Percentiles rank a stretch among this genome's conserved stretches.
Evolutionary conservation across 2,888 invertebrate genomes (phyloP).

Genomic region (Diogma glabrata): DNA sequence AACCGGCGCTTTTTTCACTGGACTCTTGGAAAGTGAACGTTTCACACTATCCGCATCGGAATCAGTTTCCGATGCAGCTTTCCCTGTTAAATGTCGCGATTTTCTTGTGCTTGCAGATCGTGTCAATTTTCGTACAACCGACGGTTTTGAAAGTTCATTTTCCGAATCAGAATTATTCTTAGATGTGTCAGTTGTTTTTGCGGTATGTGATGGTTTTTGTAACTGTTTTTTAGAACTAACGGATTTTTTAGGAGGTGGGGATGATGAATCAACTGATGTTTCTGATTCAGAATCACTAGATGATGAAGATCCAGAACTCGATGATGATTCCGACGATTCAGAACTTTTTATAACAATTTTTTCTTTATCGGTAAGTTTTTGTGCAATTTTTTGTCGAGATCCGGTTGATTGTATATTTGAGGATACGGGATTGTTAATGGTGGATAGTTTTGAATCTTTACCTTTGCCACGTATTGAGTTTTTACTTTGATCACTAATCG

Average conservation of each 20-base stretch:
- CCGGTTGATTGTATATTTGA: background rate
- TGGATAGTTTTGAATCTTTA: too few relatives aligned
- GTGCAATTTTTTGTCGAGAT: conserved; percentile 23
- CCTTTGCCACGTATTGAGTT: conserved; percentile 25
- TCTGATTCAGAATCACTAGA: conserved; percentile 33
- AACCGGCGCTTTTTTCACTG: conserved; percentile 47
- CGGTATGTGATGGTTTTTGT: conserved; percentile 26
- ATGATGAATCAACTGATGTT: conserved; percentile 27
- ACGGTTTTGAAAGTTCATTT: conserved; percentile 22
- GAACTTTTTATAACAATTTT: conserved; percentile 19
- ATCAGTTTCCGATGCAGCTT: conserved; percentile 29
- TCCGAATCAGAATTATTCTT: conserved; percentile 44
- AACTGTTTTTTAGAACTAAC: conserved; percentile 21
- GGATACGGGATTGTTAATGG: conserved; percentile 15
- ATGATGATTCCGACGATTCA: conserved; percentile 29
- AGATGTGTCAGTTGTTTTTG: conserved; percentile 26
- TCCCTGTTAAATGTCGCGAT: conserved; percentile 48
- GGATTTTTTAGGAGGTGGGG: conserved; percentile 17
- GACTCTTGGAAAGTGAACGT: conserved; percentile 47
- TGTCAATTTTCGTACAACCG: conserved; percentile 48
- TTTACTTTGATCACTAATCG: conserved; percentile 34
- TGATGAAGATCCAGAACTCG: conserved; percentile 26
- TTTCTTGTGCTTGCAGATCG: conserved; percentile 57
- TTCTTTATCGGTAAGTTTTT: conserved; percentile 29
- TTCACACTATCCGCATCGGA: conserved; percentile 29